These are phyloP conservation scores for Xenopus petersii DNA, from an alignment of 2,797 vertebrate genomes.

Conservation along the genomic window DNA sequence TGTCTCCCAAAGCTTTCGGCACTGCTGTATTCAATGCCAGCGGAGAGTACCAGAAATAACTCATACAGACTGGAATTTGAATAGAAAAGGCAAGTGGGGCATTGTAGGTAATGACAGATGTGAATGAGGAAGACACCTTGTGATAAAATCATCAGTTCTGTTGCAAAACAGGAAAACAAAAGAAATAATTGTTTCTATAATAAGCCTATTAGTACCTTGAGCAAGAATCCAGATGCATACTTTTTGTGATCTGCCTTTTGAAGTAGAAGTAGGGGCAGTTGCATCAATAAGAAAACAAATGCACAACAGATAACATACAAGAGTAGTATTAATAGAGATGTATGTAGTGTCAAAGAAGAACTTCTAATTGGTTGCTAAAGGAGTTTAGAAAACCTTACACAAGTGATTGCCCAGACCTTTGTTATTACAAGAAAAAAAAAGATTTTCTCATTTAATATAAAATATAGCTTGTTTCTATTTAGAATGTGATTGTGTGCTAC, in stretches of 20 bases:
- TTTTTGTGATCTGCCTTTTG: too few relatives aligned
- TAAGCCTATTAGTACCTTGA: neutral
- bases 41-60: conserved; percentile 12
- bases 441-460: too few relatives aligned
- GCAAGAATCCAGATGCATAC: conserved; percentile 13
- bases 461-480: too few relatives aligned
- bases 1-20: conserved; percentile 38
- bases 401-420: too few relatives aligned
- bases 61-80: neutral
- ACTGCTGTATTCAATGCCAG: conserved; percentile 9
- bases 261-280: too few relatives aligned
- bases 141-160: conserved; percentile 5
- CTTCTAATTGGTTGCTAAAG: too few relatives aligned
- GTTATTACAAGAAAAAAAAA: too few relatives aligned
- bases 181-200: neutral
- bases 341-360: too few relatives aligned
- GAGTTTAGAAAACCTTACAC: too few relatives aligned
- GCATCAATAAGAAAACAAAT: too few relatives aligned
- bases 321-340: too few relatives aligned
- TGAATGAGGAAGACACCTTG: conserved; percentile 11
- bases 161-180: neutral
- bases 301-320: too few relatives aligned
- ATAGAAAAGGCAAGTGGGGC: neutral
- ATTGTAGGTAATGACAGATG: conserved; percentile 11
- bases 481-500: neutral